Evolutionary conservation across 2,797 vertebrate species (phyloP).

Genomic region (Myotis daubentonii): DNA sequence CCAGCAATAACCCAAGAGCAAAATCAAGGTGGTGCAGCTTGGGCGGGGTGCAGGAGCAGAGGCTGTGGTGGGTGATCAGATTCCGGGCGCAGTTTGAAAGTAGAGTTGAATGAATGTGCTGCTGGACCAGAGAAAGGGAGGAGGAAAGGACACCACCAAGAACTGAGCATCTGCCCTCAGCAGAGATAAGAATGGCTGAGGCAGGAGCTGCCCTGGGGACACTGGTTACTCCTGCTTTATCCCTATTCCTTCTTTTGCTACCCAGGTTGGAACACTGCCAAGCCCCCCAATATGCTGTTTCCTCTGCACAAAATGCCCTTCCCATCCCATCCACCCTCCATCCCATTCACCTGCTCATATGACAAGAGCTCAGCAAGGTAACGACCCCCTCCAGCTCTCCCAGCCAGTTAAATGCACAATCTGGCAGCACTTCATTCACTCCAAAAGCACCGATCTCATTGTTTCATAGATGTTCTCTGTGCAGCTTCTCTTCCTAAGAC

Average conservation of each 20-base stretch:
- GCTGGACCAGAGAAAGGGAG: background rate
- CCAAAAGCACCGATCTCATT: background rate
- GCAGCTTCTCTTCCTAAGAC: background rate
- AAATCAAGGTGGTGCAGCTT: background rate
- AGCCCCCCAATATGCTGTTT: background rate
- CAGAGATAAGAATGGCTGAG: too few species aligned
- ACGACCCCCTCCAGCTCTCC: too few species aligned
- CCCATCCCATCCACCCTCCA: background rate
- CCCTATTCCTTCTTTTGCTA: background rate
- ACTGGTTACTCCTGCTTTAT: rapidly evolving
- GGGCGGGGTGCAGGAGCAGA: background rate
- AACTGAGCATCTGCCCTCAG: background rate
- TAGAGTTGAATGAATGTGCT: background rate
- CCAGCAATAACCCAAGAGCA: background rate
- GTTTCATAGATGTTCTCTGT: background rate
- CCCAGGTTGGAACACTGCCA: background rate
- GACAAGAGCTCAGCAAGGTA: background rate
- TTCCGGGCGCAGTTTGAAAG: background rate
- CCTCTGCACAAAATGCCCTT: background rate
- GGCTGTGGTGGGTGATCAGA: rapidly evolving
- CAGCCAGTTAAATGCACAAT: background rate
- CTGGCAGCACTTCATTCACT: rapidly evolving
- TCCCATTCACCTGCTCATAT: background rate
- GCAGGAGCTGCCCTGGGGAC: background rate
- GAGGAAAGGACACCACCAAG: background rate